Percentiles rank a stretch among this genome's conserved stretches.
These are phyloP conservation scores for Listronotus oregonensis DNA, from an alignment of 1,140 invertebrate species.

Conservation along the genomic window DNA sequence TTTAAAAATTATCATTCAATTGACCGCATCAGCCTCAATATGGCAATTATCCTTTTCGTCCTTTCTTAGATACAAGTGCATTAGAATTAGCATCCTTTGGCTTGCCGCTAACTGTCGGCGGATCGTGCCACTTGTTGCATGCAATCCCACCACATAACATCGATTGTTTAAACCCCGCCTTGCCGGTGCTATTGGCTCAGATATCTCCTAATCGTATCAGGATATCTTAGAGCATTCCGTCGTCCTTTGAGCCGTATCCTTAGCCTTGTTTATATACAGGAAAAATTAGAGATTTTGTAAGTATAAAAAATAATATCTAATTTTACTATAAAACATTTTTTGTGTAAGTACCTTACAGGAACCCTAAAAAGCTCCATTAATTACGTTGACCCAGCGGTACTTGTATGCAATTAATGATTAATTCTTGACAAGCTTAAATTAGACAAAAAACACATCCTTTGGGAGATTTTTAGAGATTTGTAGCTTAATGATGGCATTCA, in stretches of 20 bases:
- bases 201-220: constrained; percentile 42
- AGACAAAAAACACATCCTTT: no score
- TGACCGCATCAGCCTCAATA: neutral
- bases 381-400: no score
- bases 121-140: constrained; percentile 27
- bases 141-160: constrained; percentile 40
- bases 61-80: constrained; percentile 2
- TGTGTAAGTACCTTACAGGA: no score
- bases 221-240: constrained; percentile 25
- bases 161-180: constrained; percentile 54
- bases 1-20: neutral
- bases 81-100: neutral
- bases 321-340: no score
- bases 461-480: no score
- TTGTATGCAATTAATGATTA: no score
- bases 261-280: neutral
- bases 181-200: constrained; percentile 42
- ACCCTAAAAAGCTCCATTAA: no score
- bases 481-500: no score
- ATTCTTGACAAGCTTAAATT: no score
- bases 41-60: constrained; percentile 1
- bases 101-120: neutral
- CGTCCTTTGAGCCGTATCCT: constrained; percentile 17
- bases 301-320: no score
- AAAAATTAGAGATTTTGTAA: neutral